Evolutionary conservation across 2,113 vertebrate species (phyloP), one percentile per base, ranked within the genome.

Genomic region (Poecile atricapillus): DNA sequence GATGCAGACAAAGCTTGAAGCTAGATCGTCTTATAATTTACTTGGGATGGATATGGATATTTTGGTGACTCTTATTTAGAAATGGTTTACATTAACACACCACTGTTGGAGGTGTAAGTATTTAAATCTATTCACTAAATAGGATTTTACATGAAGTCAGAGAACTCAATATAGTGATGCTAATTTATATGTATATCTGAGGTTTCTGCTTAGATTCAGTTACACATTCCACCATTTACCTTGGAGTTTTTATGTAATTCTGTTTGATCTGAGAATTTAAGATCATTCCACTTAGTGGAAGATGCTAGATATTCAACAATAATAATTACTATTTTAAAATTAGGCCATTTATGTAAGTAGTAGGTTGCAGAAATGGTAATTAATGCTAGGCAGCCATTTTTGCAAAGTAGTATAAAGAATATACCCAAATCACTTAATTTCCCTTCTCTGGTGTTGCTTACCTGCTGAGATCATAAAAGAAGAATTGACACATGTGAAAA

Each of bases 241-340:
- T 95, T 83, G 70, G 78, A 90, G 63, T 95, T 95, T 87, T 94
- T 95, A 63, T 83, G 53, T 55, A 90, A 94, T 93, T 96, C 89
- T 91, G 71, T 96, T 97, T 95, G 78, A 95, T 95, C 81, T 94
- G 78, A 95, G 77, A 89, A 79, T 90, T 86, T 50, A 90, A 62
- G 43, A 79, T 84, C 35, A 65, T 82, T 87, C 37, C 11, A 75
- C 74, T 96, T 59, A 67, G 46, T 85, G 21, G 39, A 41, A 90
- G 63, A 79, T 65, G 24, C 83, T 86, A 91, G 62, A 63, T 93
- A 79, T 87, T 87, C 87, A 83, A 95, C 78, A 94, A 82, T 50
- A 78, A 91, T 74, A 81, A 89, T 83, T 23, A 63, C 41, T 87
- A 28, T 31, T 90, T 79, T 69, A 13, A 86, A 95, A 95, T 73